These are phyloP conservation scores for Gobiocypris rarus DNA, from an alignment of 2,113 vertebrate species.

Conservation along the genomic window DNA sequence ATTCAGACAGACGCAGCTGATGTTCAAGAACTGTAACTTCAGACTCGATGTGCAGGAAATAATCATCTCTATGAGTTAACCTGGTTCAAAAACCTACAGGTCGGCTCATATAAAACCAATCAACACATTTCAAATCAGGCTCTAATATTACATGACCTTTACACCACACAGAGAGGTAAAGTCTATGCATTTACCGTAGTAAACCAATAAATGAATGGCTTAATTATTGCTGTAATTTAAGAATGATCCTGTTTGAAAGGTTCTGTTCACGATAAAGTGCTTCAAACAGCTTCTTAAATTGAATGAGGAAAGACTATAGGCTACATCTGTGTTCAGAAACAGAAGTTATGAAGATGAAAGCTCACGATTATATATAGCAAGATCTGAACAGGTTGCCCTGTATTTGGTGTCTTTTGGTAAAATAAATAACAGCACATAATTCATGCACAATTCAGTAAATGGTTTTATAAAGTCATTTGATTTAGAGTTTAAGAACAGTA, in stretches of 20 bases:
- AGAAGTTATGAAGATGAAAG: background rate
- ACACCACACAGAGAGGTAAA: background rate
- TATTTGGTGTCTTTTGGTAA: background rate
- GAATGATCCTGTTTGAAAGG: slow-evolving; percentile 6
- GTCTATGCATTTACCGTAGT: background rate
- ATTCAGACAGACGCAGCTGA: too few relatives aligned
- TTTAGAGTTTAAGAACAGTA: background rate
- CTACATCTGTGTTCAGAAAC: background rate
- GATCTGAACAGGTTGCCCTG: background rate
- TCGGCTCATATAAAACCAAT: background rate
- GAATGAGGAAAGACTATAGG: too few relatives aligned
- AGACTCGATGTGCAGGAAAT: background rate
- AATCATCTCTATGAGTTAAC: background rate
- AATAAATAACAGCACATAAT: background rate
- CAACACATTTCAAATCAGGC: background rate
- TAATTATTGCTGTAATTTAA: slow-evolving; percentile 15
- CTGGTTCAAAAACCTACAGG: background rate
- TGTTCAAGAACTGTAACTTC: too few relatives aligned
- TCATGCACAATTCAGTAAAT: slow-evolving; percentile 5
- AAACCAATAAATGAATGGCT: background rate
- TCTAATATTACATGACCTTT: background rate
- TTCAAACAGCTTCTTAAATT: background rate
- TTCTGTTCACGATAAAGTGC: slow-evolving; percentile 21
- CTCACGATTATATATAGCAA: background rate
- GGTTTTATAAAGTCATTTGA: background rate